Evolutionary conservation across 2,113 vertebrate genomes (phyloP).

Genomic region (Rissa tridactyla): DNA sequence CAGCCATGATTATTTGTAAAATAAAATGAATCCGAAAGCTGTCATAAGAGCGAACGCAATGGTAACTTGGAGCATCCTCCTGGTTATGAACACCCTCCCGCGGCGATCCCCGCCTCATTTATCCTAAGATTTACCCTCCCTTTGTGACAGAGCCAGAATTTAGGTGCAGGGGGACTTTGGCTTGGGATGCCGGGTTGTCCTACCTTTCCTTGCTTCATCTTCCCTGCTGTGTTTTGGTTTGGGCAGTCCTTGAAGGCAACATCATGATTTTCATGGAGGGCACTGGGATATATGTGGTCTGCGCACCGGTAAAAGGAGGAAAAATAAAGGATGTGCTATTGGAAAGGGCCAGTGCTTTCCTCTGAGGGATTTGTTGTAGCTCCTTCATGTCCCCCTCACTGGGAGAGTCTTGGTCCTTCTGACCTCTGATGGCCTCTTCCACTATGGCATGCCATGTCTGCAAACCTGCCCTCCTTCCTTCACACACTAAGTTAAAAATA

Average conservation of each 20-base stretch:
- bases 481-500: neutral
- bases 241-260: neutral
- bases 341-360: neutral
- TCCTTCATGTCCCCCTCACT: neutral
- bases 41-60: neutral
- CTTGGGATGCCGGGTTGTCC: neutral
- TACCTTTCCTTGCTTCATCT: neutral
- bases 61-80: neutral
- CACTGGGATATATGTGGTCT: neutral
- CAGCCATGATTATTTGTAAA: constrained; percentile 44
- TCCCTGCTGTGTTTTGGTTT: neutral
- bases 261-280: neutral
- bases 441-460: neutral
- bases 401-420: neutral
- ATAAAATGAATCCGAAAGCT: constrained; percentile 1
- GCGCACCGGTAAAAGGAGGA: neutral
- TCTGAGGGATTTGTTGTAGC: neutral
- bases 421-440: neutral
- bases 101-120: neutral
- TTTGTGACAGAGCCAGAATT: neutral
- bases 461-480: neutral
- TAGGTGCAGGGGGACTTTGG: neutral
- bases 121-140: neutral
- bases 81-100: neutral
- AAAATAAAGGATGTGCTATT: neutral